Base-by-base conservation (phyloP, 2,888 invertebrate genomes). In the Gasteruption jaculator region DNA sequence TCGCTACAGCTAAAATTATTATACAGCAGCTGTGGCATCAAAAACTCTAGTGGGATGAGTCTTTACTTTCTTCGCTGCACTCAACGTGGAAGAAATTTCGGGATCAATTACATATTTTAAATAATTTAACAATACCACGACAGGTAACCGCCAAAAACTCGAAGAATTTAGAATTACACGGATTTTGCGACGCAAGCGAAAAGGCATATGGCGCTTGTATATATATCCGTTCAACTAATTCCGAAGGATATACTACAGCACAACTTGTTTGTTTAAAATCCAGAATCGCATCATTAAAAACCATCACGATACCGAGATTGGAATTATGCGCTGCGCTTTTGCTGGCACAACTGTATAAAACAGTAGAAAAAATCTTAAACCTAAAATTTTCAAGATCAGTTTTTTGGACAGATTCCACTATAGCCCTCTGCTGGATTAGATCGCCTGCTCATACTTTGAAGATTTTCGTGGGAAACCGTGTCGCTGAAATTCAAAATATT, bases 181-280 rank as follows among this genome's bases (percentile, higher is more conserved):
- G 57, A 12, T 57, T 54, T 20, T 46, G 45, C 19, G 54, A 54
- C 21, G 56, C 54, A 1, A 51, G 49, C 19, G 43, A 50, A 22
- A 36, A 11, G 6, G 52, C 46, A 5, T 54, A 51, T 14, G 54
- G 50, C 16, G 51, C 52, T 3, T 49, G 50, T 20, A 27, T 51
- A 3, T 49, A 42, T 18, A 3, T 42, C 4, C 18, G 45, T 15
- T 33, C 45, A 3, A 36, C 25, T 4, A 18, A 39, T 21, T 10
- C n/a, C 8, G 5, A 14, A 2, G 40, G 40, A 7, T 20, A 29
- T 1, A 11, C 19, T 11, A 10, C 26, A 1, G 18, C 31, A 3
- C 4, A 4, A 6, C 10, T 41, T 5, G 5, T 41, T n/a, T 30
- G 22, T 11, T 30, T 38, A 14, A 42, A 42, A 16, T 15, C 31